These are phyloP conservation scores for Ramphastos sulfuratus DNA, from an alignment of 2,113 vertebrate genomes.

Conservation along the genomic window DNA sequence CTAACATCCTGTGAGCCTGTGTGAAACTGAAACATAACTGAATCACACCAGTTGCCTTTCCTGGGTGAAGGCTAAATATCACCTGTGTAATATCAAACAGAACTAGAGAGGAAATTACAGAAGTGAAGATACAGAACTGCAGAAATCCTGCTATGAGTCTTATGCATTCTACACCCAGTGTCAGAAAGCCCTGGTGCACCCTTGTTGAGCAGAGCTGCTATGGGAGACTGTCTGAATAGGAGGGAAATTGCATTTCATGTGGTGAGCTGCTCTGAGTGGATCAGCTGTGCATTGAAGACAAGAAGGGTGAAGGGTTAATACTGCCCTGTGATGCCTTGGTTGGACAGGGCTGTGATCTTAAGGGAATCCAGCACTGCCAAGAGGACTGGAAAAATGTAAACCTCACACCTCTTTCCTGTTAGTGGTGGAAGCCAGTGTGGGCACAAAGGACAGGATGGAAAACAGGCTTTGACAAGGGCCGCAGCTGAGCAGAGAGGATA, in stretches of 20 bases:
- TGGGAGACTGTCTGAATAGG: neutral
- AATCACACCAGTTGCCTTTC: neutral
- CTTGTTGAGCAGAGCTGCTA: neutral
- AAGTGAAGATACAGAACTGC: neutral
- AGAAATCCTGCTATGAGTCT: neutral
- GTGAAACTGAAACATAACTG: neutral
- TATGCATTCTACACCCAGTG: neutral
- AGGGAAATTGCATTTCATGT: neutral
- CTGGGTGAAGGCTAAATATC: neutral
- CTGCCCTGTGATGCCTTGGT: neutral
- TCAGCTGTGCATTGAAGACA: neutral
- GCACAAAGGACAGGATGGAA: neutral
- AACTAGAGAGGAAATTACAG: neutral
- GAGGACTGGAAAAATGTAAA: neutral
- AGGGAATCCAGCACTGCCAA: neutral
- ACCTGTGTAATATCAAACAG: neutral
- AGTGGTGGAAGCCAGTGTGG: neutral
- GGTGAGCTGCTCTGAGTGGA: neutral
- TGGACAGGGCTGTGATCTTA: neutral
- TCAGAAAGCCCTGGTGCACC: neutral
- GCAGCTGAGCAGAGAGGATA: neutral
- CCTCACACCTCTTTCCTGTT: neutral
- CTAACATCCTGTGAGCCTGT: no score
- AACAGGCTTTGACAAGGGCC: neutral
- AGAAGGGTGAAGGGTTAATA: neutral